These are phyloP conservation scores for Palythoa grandiflora DNA, from an alignment of 92 coral and sea anemone species.

Conservation along the genomic window DNA sequence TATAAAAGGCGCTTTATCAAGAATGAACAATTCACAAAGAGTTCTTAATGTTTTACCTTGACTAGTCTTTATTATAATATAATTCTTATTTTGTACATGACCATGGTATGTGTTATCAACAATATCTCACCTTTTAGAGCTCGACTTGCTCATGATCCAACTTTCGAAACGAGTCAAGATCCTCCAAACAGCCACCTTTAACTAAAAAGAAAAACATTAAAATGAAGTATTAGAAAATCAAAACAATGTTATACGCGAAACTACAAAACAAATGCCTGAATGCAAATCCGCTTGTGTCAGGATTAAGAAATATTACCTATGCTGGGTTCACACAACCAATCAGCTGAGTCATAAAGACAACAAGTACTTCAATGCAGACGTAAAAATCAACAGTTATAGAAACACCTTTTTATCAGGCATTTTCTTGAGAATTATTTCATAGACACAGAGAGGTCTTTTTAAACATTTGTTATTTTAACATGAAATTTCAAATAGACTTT, in stretches of 20 bases:
- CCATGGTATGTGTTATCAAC: background rate
- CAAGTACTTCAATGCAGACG: background rate
- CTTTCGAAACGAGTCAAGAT: constrained; percentile 11
- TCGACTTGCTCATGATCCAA: constrained; percentile 79
- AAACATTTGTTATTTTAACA: background rate
- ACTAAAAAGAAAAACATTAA: constrained; percentile 8
- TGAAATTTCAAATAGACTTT: constrained; percentile 29
- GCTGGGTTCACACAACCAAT: background rate
- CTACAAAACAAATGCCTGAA: constrained; percentile 2
- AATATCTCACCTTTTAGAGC: constrained; percentile 75
- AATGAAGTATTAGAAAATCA: background rate
- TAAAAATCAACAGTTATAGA: background rate
- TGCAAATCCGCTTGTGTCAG: constrained; percentile 18
- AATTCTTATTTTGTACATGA: background rate
- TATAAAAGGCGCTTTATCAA: too few relatives aligned
- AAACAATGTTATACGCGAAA: background rate
- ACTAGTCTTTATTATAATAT: background rate
- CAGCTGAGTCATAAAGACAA: background rate
- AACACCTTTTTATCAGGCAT: background rate
- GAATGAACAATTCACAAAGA: too few relatives aligned
- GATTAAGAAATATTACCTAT: background rate
- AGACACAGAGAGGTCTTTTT: background rate
- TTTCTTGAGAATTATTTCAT: background rate
- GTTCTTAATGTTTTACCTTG: background rate
- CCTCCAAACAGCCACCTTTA: background rate